Evolutionary conservation across 2,888 invertebrate species (phyloP), one percentile per base, ranked within the genome.

Genomic region (Sepioteuthis lessoniana): DNA sequence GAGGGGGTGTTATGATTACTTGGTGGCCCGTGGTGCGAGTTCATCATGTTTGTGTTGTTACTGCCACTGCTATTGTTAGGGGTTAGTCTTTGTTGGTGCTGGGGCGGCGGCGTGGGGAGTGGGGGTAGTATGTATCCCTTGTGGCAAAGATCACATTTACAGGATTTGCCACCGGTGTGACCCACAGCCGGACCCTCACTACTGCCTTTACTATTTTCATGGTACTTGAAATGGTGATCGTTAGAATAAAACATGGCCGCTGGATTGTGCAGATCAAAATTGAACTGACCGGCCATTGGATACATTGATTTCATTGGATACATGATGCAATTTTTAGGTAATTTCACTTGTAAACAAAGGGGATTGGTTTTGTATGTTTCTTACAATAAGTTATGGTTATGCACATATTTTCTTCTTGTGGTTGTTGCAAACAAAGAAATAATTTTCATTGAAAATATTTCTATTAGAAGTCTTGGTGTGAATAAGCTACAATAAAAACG

Each of bases 301-400:
- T 91, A 91, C 91, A 91, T 91, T n/a, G 76, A 76, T 76, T 76
- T 76, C 76, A 76, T 76, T 76, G 76, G 76, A 76, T 76, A 76
- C 76, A 76, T 76, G 76, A 76, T 76, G 76, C 13, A 3, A 16
- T 76, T 76, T 4, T 76, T 35, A 19, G 35, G 16, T 76, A 76
- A n/a, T n/a, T 76, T n/a, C 19, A n/a, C n/a, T 35, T 35, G 76
- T n/a, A n/a, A n/a, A 76, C 76, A 13, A 35, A 35, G n/a, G n/a
- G 13, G 76, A n/a, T 76, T 76, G 0, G n/a, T 76, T 76, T 76
- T 76, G 76, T 76, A 35, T 76, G 13, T 35, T 35, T 10, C 13
- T n/a, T n/a, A 35, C 76, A 76, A 35, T 76, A 16, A 35, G 76
- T 76, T 10, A 16, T 76, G n/a, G 13, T 2, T 76, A n/a, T n/a